Percentiles rank a stretch among this genome's conserved stretches.
phyloP scores from a whole-genome alignment of 2,113 vertebrate species.

The Charadrius vociferus region DNA sequence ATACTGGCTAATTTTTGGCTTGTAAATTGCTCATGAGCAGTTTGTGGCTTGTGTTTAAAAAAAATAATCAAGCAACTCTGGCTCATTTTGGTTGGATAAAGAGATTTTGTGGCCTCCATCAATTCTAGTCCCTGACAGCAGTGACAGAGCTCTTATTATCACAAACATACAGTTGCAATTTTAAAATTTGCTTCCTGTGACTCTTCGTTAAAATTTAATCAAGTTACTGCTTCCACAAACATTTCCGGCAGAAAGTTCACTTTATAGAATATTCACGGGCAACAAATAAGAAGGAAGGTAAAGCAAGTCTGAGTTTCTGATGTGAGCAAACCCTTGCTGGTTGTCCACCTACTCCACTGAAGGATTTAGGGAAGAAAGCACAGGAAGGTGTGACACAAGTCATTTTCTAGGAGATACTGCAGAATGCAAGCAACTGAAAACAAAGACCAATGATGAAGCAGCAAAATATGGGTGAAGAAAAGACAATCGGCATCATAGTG shows the following conservation, averaged over 20 bases:
- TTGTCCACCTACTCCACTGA: neutral
- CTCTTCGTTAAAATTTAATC: constrained; percentile 40
- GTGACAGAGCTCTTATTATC: constrained; percentile 60
- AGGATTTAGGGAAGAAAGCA: neutral
- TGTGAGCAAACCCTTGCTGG: neutral
- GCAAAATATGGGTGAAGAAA: neutral
- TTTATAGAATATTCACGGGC: neutral
- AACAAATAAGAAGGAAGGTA: neutral
- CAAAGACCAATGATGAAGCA: neutral
- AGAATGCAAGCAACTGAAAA: neutral
- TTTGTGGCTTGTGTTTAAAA: constrained; percentile 34
- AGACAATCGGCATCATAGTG: neutral
- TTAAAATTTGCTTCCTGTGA: constrained; percentile 60
- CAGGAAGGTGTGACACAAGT: neutral
- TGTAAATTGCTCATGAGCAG: constrained; percentile 60
- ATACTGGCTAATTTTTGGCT: constrained; percentile 63
- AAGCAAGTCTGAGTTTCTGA: neutral
- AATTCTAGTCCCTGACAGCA: constrained; percentile 63
- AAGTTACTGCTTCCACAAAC: constrained; percentile 45
- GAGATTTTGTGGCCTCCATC: constrained; percentile 63
- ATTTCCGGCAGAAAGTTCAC: neutral
- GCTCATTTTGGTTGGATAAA: constrained; percentile 48
- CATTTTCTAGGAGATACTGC: neutral
- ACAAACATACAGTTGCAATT: constrained; percentile 52
- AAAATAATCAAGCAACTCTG: constrained; percentile 19